A percentile compares a stretch with the other conserved stretches of the same genome.
Conservation (phyloP, 2,113 vertebrate species). For the Brachionichthys hirsutus region DNA sequence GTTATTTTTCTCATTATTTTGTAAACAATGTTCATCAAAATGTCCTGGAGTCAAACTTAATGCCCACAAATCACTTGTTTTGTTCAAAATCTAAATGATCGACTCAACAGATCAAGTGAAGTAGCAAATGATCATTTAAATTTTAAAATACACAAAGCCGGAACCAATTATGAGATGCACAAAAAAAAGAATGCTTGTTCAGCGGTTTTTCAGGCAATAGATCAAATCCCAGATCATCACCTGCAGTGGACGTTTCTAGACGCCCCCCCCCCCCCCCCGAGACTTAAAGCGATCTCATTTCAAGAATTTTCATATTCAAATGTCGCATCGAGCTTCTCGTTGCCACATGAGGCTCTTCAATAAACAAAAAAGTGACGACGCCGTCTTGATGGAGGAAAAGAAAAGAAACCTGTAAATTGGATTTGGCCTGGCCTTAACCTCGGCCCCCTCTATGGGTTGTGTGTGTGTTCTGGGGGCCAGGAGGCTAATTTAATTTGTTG, state of each 20-base stretch:
- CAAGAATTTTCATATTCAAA: conserved; percentile 37
- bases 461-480: conserved; percentile 75
- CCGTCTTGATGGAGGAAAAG: conserved; percentile 36
- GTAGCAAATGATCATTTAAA: not conserved
- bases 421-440: conserved; percentile 81
- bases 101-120: no score
- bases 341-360: conserved; percentile 29
- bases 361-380: conserved; percentile 54
- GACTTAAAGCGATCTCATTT: conserved; percentile 4
- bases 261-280: no score
- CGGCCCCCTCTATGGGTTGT: conserved; percentile 68
- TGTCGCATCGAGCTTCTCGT: conserved; percentile 25
- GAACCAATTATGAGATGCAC: no score
- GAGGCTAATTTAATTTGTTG: conserved; percentile 80
- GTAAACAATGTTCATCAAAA: not conserved
- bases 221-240: no score
- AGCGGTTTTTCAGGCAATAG: no score
- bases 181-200: no score
- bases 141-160: no score
- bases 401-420: conserved; percentile 81
- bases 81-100: no score
- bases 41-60: no score
- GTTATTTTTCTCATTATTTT: not conserved
- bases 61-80: no score
- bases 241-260: no score